Evolutionary conservation across 2,797 vertebrate species (phyloP), one percentile per base, ranked within the genome.

Genomic region (Chelon labrosus): DNA sequence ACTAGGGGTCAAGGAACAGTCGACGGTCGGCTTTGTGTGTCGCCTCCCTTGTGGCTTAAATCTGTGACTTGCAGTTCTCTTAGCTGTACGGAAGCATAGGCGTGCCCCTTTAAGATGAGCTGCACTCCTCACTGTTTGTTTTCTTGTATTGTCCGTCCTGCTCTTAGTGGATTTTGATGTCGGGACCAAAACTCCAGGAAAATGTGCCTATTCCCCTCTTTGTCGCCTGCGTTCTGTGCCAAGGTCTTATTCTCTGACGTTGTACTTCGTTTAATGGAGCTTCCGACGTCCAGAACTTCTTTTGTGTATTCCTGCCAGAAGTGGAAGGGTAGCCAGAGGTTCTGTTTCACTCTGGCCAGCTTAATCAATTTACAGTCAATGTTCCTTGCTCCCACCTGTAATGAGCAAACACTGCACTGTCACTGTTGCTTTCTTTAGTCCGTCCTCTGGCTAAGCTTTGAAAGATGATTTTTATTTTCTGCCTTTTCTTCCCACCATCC

Each of bases 91-190:
- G 5, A 60, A 9, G 22, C 27, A 46, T 42, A 62, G 41, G 5
- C 31, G 35, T 58, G 38, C 63, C 27, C 47, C 61, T 58, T 63
- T 74, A 61, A 73, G 19, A 49, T 4, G 8, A n/a, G 49, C 39
- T 54, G 46, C 13, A 16, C 47, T 46, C 11, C n/a, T 7, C 6
- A 16, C 9, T 46, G 35, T 78, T 44, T 68, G 46, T 68, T 64
- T 68, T 62, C 52, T 49, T 46, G 37, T 31, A 10, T n/a, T 49
- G 19, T 63, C 47, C 60, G 38, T 65, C 58, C 31, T 35, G 71
- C 42, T 66, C 73, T 77, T 55, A 83, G 57, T 77, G 53, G 75
- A 27, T 77, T 89, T 77, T 80, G 55, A 67, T 75, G 46, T 63
- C 71, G n/a, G 66, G 51, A 39, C 1, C 1, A n/a, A 64, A 49